These are phyloP conservation scores for Cottoperca gobio DNA, from an alignment of 2,797 vertebrate species.

Conservation along the genomic window DNA sequence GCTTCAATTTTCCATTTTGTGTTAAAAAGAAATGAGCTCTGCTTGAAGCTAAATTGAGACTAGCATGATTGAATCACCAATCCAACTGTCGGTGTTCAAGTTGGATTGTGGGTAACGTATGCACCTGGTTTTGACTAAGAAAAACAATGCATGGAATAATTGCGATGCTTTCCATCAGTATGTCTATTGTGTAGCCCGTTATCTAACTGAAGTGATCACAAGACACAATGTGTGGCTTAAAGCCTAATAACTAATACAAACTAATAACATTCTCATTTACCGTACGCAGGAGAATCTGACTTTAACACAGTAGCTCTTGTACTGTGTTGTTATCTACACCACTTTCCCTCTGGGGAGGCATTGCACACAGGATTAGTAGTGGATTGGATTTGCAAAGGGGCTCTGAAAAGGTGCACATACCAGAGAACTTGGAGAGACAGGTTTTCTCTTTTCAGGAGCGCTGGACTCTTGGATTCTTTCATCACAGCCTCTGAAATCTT, in stretches of 20 bases:
- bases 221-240: not conserved
- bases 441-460: slow-evolving; percentile 5
- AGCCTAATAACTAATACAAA: not conserved
- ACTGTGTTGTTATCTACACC: not conserved
- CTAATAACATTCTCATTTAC: slow-evolving; percentile 30
- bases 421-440: slow-evolving; percentile 5
- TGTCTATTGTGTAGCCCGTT: not conserved
- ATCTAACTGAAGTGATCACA: not conserved
- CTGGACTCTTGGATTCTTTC: not conserved
- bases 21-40: not conserved
- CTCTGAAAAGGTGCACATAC: slow-evolving; percentile 27
- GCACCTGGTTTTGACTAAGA: not conserved
- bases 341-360: not conserved
- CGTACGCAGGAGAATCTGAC: slow-evolving; percentile 22
- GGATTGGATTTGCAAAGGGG: slow-evolving; percentile 37
- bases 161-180: not conserved
- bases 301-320: slow-evolving; percentile 1
- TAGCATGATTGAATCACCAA: not conserved
- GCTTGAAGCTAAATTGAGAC: not conserved
- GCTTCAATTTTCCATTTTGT: slow-evolving; percentile 23
- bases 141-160: not conserved
- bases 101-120: not conserved
- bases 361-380: slow-evolving; percentile 23
- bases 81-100: too few relatives aligned
- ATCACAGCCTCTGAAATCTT: not conserved